Percentiles rank a stretch among this genome's conserved stretches.
These are phyloP conservation scores for Athripsodes cinereus DNA, from an alignment of 2,888 invertebrate species.

Conservation along the genomic window DNA sequence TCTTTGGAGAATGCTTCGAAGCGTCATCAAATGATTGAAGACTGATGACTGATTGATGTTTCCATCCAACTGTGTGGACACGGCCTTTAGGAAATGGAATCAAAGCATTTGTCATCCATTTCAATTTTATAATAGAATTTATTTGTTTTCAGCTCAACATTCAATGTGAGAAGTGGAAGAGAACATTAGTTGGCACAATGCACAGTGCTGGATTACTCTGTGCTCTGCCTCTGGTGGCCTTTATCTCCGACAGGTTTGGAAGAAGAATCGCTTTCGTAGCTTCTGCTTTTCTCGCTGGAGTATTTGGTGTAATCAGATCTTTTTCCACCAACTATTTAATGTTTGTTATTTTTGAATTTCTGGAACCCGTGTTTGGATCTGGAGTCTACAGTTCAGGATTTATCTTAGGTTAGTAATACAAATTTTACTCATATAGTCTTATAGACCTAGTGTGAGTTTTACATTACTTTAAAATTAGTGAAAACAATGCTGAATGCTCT, in stretches of 20 bases:
- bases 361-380: slow-evolving; percentile 48
- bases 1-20: too few relatives aligned
- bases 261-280: slow-evolving; percentile 52
- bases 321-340: slow-evolving; percentile 48
- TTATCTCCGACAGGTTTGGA: slow-evolving; percentile 62
- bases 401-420: slow-evolving; percentile 57
- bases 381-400: slow-evolving; percentile 50
- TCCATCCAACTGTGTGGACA: too few relatives aligned
- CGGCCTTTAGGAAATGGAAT: too few relatives aligned
- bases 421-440: too few relatives aligned
- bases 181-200: slow-evolving; percentile 52
- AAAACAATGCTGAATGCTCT: too few relatives aligned
- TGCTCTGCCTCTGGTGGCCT: slow-evolving; percentile 57
- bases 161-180: slow-evolving; percentile 45
- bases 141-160: slow-evolving; percentile 22
- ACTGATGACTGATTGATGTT: too few relatives aligned
- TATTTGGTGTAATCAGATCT: slow-evolving; percentile 51
- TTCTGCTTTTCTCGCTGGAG: slow-evolving; percentile 48
- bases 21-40: too few relatives aligned
- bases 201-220: slow-evolving; percentile 60
- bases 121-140: not conserved
- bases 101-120: not conserved
- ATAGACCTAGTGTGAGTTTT: too few relatives aligned
- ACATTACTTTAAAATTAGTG: too few relatives aligned
- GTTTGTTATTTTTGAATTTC: slow-evolving; percentile 50